A percentile compares a stretch with the other conserved stretches of the same genome.
Evolutionary conservation across 2,113 vertebrate genomes (phyloP).

Genomic region (Gadus macrocephalus): DNA sequence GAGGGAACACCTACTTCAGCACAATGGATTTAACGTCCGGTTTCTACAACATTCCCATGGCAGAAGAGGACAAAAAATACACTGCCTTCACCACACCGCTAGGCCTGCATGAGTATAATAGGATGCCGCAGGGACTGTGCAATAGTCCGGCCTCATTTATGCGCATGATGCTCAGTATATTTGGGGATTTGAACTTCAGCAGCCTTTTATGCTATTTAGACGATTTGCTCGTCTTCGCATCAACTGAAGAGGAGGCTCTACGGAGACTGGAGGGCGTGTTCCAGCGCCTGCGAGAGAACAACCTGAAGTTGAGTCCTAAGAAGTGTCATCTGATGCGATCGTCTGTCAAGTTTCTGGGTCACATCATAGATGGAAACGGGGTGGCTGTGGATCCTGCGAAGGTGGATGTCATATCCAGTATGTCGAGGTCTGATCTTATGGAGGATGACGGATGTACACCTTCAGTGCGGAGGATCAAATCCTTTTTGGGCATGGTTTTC

Average conservation of each 20-base stretch:
- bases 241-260: no score
- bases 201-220: background rate
- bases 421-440: slow-evolving; percentile 9
- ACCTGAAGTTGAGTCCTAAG: slow-evolving; percentile 20
- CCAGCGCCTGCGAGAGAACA: background rate
- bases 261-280: slow-evolving; percentile 12
- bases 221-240: slow-evolving; percentile 22
- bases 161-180: no score
- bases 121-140: no score
- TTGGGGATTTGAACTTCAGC: no score
- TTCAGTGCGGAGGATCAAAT: no score
- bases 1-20: background rate
- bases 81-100: slow-evolving; percentile 18
- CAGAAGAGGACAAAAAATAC: slow-evolving; percentile 16
- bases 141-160: no score
- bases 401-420: slow-evolving; percentile 4
- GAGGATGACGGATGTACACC: slow-evolving; percentile 16
- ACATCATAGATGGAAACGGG: background rate
- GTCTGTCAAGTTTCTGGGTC: background rate
- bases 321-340: slow-evolving; percentile 16
- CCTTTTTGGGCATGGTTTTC: no score
- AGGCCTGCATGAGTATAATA: slow-evolving; percentile 15
- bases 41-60: slow-evolving; percentile 20
- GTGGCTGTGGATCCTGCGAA: slow-evolving; percentile 1
- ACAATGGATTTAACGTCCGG: slow-evolving; percentile 11